Conservation (phyloP, 2,797 vertebrate genomes). For the Melanotaenia maccullochi region DNA sequence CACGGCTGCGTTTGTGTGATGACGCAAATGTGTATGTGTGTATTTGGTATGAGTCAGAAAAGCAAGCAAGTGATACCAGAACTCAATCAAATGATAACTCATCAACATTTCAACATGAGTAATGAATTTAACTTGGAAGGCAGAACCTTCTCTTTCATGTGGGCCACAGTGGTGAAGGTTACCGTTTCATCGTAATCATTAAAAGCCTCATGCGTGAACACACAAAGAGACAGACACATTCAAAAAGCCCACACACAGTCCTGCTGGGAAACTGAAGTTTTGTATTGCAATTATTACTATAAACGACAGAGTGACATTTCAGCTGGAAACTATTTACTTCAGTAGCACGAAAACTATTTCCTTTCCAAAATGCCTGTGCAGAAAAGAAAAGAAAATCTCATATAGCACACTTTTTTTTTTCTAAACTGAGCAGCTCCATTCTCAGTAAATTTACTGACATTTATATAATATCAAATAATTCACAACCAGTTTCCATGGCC, state of each 20-base stretch:
- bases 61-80: constrained; percentile 25
- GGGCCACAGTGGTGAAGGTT: constrained; percentile 42
- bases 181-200: constrained; percentile 65
- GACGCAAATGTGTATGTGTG: constrained; percentile 18
- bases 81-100: constrained; percentile 74
- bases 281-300: constrained; percentile 49
- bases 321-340: constrained; percentile 50
- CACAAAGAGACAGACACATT: constrained; percentile 38
- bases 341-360: constrained; percentile 35
- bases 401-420: constrained; percentile 10
- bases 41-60: constrained; percentile 26
- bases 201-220: constrained; percentile 48
- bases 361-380: constrained; percentile 8
- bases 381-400: not conserved
- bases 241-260: constrained; percentile 67
- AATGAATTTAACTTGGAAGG: constrained; percentile 57
- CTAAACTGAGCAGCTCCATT: not conserved
- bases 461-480: not conserved
- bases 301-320: constrained; percentile 68
- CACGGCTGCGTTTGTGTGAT: constrained; percentile 24
- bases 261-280: constrained; percentile 51
- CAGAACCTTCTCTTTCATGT: constrained; percentile 54
- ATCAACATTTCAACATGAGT: constrained; percentile 49
- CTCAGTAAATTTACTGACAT: not conserved
- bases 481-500: not conserved